Conservation (phyloP, 2,797 vertebrate genomes). For the Selene dorsalis region DNA sequence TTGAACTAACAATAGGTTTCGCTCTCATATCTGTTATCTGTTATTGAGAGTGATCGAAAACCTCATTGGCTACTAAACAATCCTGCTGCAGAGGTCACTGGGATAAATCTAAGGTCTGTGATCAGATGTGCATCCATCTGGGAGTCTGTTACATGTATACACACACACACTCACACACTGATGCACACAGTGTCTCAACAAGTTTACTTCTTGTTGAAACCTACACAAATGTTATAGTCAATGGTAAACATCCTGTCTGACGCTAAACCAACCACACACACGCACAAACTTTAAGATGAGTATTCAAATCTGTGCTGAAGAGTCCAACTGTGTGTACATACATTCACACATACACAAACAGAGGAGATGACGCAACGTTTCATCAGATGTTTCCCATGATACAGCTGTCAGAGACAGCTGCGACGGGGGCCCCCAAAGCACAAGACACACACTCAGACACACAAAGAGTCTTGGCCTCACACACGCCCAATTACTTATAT, state of each 20-base stretch:
- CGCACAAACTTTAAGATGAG: background rate
- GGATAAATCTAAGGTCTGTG: slow-evolving; percentile 22
- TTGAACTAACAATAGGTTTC: background rate
- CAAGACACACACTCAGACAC: slow-evolving; percentile 55
- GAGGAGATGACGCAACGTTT: slow-evolving; percentile 77
- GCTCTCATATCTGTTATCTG: background rate
- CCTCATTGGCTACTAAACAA: background rate
- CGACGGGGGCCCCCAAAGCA: slow-evolving; percentile 51
- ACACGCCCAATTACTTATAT: slow-evolving; percentile 32
- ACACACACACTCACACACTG: background rate
- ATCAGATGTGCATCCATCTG: slow-evolving; percentile 14
- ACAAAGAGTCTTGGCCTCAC: slow-evolving; percentile 19
- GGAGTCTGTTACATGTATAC: background rate
- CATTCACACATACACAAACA: slow-evolving; percentile 27
- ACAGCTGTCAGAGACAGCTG: slow-evolving; percentile 81
- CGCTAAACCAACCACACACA: background rate
- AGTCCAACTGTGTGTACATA: slow-evolving; percentile 46
- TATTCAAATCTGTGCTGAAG: background rate
- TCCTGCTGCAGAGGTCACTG: slow-evolving; percentile 8
- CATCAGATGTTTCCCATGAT: slow-evolving; percentile 77
- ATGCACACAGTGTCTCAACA: background rate
- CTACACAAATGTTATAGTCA: slow-evolving; percentile 38
- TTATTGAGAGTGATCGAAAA: background rate
- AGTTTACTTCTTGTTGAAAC: slow-evolving; percentile 28
- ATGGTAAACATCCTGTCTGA: slow-evolving; percentile 60